These are phyloP conservation scores for Solea senegalensis DNA, from an alignment of 2,113 vertebrate species.

Conservation along the genomic window DNA sequence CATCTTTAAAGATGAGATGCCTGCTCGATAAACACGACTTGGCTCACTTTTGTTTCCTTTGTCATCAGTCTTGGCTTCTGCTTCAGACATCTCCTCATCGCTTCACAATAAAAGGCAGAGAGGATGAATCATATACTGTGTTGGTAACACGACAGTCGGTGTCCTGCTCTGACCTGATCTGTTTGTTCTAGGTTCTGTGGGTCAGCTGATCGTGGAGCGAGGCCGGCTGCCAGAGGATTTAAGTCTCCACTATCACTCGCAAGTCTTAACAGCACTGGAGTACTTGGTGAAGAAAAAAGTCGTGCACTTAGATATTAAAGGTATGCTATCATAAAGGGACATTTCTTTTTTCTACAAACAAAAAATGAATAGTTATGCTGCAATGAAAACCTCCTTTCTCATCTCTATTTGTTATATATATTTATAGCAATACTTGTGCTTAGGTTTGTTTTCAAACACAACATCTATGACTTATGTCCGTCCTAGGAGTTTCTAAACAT, in stretches of 20 bases:
- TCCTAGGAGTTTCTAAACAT: too few relatives aligned
- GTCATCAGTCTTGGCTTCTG: slow-evolving; percentile 2
- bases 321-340: slow-evolving; percentile 64
- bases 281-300: slow-evolving; percentile 87
- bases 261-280: slow-evolving; percentile 87
- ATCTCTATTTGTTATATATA: background rate
- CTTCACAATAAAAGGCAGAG: background rate
- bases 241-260: slow-evolving; percentile 89
- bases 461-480: too few relatives aligned
- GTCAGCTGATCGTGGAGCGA: slow-evolving; percentile 88
- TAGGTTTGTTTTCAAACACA: too few relatives aligned
- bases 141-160: slow-evolving; percentile 22
- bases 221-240: slow-evolving; percentile 92
- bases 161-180: slow-evolving; percentile 18
- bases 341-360: background rate
- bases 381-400: background rate
- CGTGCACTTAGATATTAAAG: slow-evolving; percentile 94
- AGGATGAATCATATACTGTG: background rate
- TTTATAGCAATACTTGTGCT: background rate
- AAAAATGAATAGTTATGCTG: too few relatives aligned
- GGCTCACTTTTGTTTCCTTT: background rate
- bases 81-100: slow-evolving; percentile 3
- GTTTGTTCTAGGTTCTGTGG: slow-evolving; percentile 84
- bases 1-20: slow-evolving; percentile 2
- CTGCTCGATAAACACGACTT: background rate